Base-by-base conservation (phyloP, 35 echinoderm and acorn worm genomes). In the Lytechinus variegatus region DNA sequence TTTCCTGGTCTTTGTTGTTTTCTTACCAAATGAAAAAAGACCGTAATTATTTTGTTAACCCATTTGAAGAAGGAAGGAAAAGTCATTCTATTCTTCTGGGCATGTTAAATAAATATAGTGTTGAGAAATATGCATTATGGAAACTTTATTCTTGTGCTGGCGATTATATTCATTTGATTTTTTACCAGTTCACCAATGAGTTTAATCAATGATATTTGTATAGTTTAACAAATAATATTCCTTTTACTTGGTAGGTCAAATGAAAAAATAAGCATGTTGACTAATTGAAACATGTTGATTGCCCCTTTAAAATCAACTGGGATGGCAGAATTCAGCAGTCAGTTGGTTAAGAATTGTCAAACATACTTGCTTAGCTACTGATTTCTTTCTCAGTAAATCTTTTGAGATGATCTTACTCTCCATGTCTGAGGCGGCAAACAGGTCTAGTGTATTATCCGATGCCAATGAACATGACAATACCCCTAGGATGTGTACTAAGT, bases 401-500 rank as follows among this genome's bases (percentile, higher is more conserved):
- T 79, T 6, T 79, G 66, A 79, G 66, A 79, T 79, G 66, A 24
- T 79, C 66, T 79, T 79, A 24, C 19, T n/a, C 66, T 79, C 14
- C 57, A 16, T n/a, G 66, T 27, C 21, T 44, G 66, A 79, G 4
- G 66, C 66, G 66, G 66, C 66, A 16, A 19, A 79, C 12, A 24
- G 14, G 66, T 79, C 66, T 79, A 24, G 66, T 79, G 66, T 79
- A 79, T 79, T 79, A 79, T 79, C 66, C 66, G 33, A 16, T 79
- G 66, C 66, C 66, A 79, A 16, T 79, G 66, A 79, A 24, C 66
- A 79, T 79, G 66, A 79, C 66, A 79, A 79, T 79, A 79, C 66
- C 66, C 21, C 19, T 24, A 79, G 66, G 66, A 19, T n/a, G 66
- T 79, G 66, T 79, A 24, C 66, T 79, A 79, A 79, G 66, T 79